Conservation (phyloP, 2,888 invertebrate species). For the Antheraea assamensis region DNA sequence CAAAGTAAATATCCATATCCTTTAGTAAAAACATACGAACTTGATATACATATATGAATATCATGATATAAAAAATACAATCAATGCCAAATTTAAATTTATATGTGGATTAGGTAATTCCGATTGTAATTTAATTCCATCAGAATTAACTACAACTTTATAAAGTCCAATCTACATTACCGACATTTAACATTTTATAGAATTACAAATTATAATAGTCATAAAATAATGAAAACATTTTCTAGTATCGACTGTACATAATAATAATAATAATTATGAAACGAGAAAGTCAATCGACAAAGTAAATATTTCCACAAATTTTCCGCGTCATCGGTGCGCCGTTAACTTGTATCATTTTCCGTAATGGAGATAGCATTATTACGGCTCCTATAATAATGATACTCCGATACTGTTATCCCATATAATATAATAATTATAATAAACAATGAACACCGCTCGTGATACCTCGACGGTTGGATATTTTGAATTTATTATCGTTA, state of each 20-base stretch:
- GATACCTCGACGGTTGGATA: slow-evolving; percentile 61
- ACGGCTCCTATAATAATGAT: slow-evolving; percentile 19
- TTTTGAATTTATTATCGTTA: slow-evolving; percentile 70
- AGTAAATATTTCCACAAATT: slow-evolving; percentile 36
- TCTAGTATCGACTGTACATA: slow-evolving; percentile 1
- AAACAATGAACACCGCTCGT: not conserved
- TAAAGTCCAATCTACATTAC: not conserved
- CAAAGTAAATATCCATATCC: too few species aligned
- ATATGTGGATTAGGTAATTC: too few species aligned
- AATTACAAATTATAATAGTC: not conserved
- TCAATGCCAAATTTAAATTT: too few species aligned
- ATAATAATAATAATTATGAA: slow-evolving; percentile 28
- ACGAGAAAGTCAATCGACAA: slow-evolving; percentile 31
- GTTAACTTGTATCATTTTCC: slow-evolving; percentile 35
- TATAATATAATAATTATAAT: slow-evolving; percentile 9
- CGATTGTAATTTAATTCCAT: too few species aligned
- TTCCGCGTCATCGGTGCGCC: slow-evolving; percentile 36
- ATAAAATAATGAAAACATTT: not conserved
- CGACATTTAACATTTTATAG: not conserved
- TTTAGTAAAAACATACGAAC: not conserved
- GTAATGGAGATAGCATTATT: slow-evolving; percentile 13
- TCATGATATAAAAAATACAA: too few species aligned
- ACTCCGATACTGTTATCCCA: slow-evolving; percentile 2
- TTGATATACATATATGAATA: too few species aligned
- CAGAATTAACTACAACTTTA: too few species aligned